Conservation (phyloP, 2,113 vertebrate genomes). For the Sinosuthora webbiana region DNA sequence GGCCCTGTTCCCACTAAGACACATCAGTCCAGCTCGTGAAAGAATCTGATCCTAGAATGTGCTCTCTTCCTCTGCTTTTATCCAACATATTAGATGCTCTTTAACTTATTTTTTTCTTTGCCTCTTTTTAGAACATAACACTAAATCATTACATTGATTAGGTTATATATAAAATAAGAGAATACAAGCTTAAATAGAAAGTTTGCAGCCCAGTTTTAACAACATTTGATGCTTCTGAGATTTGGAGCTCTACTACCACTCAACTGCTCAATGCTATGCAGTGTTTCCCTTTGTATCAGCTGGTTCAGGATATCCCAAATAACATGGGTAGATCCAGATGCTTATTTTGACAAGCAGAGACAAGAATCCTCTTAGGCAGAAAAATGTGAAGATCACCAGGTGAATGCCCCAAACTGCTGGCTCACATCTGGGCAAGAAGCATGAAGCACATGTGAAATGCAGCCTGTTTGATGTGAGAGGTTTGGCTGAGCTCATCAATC, state of each 20-base stretch:
- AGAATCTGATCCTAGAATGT: not conserved
- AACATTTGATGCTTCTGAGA: not conserved
- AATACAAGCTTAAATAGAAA: not conserved
- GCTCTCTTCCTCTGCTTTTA: not conserved
- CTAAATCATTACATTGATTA: not conserved
- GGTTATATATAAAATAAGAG: not conserved
- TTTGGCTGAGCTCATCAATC: not conserved
- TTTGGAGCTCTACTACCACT: not conserved
- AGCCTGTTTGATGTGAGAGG: not conserved
- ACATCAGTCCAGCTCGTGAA: not conserved
- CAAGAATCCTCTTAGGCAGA: not conserved
- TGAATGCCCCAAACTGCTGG: not conserved
- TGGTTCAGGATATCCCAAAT: not conserved
- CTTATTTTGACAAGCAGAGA: not conserved
- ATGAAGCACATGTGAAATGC: not conserved
- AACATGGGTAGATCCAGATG: not conserved
- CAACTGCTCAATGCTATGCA: not conserved
- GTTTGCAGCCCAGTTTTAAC: not conserved
- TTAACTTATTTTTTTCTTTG: not conserved
- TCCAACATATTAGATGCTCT: not conserved
- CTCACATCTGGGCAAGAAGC: not conserved
- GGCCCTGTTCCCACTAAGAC: not conserved
- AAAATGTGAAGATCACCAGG: not conserved
- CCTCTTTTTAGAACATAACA: not conserved
- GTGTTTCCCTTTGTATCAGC: not conserved